Conservation (phyloP, 2,113 vertebrate genomes). For the Lagenorhynchus albirostris region DNA sequence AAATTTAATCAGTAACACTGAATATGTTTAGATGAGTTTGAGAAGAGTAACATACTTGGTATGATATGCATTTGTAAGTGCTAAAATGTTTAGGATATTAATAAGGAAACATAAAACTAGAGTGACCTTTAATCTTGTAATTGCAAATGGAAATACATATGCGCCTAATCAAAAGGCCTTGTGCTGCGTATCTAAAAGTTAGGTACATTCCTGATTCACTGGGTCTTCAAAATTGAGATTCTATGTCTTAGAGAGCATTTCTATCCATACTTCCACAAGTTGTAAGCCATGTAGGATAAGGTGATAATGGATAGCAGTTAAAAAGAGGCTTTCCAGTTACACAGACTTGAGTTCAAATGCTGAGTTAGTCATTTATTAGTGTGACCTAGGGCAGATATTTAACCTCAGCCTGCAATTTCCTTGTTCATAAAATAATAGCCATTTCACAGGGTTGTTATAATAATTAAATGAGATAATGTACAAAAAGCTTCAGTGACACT, state of each 20-base stretch:
- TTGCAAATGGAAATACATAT: constrained; percentile 55
- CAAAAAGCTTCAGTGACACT: neutral
- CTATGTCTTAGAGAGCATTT: neutral
- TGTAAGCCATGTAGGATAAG: neutral
- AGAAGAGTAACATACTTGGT: constrained; percentile 4
- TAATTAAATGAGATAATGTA: neutral
- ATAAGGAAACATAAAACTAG: constrained; percentile 51
- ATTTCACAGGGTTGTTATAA: neutral
- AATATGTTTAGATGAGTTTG: constrained; percentile 40
- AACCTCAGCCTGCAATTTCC: neutral
- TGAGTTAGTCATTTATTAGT: neutral
- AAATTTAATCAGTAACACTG: constrained; percentile 49
- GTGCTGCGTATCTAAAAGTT: neutral
- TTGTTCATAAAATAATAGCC: neutral
- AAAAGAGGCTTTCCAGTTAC: neutral
- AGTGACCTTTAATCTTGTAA: constrained; percentile 68
- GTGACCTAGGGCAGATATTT: neutral
- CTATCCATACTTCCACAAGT: neutral
- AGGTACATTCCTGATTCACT: neutral
- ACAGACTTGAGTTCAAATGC: constrained; percentile 27
- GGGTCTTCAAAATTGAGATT: neutral
- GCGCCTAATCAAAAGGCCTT: constrained; percentile 55
- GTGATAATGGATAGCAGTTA: neutral
- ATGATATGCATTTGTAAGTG: constrained; percentile 24
- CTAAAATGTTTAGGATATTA: constrained; percentile 59